These are phyloP conservation scores for Ochotona princeps DNA, from an alignment of 2,113 vertebrate genomes.

Conservation along the genomic window DNA sequence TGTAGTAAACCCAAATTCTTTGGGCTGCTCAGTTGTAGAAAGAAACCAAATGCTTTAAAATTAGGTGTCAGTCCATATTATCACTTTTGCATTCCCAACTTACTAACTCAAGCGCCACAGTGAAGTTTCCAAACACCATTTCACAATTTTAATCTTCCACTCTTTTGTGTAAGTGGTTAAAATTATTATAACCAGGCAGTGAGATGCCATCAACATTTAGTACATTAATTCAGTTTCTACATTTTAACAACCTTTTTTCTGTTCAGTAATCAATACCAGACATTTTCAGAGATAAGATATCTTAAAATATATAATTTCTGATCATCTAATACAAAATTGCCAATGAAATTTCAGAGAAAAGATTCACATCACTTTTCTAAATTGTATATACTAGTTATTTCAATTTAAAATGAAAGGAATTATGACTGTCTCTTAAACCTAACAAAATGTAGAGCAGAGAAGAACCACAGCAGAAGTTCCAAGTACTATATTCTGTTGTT, in stretches of 20 bases:
- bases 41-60: neutral
- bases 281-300: slow-evolving; percentile 17
- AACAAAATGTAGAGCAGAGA: neutral
- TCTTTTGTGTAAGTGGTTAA: neutral
- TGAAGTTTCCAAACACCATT: neutral
- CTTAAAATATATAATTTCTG: slow-evolving; percentile 12
- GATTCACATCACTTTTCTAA: neutral
- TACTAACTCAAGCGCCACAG: neutral
- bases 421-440: slow-evolving; percentile 27
- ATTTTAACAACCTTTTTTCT: neutral
- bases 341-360: neutral
- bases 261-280: neutral
- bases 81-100: neutral
- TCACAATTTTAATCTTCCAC: neutral
- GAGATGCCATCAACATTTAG: neutral
- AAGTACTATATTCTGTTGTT: neutral
- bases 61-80: neutral
- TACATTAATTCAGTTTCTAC: neutral
- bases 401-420: slow-evolving; percentile 56
- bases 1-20: neutral
- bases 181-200: neutral
- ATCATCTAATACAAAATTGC: neutral
- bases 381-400: neutral
- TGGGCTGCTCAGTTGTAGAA: too few species aligned
- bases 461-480: neutral